Conservation (phyloP, 2,797 vertebrate species). For the Gymnothorax reevesii region DNA sequence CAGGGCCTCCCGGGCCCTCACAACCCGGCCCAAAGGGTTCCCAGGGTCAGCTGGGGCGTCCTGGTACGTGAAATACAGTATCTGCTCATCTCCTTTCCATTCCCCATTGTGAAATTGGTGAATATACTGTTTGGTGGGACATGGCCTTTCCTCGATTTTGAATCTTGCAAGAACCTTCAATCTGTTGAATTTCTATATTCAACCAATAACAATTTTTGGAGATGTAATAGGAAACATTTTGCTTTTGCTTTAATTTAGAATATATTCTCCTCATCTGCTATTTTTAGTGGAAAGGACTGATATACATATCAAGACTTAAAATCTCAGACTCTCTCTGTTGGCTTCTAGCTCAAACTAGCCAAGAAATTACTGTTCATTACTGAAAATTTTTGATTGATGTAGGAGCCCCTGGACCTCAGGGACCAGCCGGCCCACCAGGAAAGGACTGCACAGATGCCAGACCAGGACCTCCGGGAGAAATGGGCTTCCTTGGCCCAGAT, state of each 20-base stretch:
- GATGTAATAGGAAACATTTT: not conserved
- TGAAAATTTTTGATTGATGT: not conserved
- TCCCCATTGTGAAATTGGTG: not conserved
- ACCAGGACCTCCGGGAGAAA: slow-evolving; percentile 59
- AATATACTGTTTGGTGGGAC: not conserved
- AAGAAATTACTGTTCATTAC: not conserved
- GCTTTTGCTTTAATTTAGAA: not conserved
- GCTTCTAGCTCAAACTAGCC: not conserved
- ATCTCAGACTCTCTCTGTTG: not conserved
- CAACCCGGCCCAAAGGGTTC: slow-evolving; percentile 56
- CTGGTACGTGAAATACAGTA: slow-evolving; percentile 53
- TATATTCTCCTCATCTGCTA: not conserved
- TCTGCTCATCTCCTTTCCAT: not conserved
- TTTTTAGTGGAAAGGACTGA: not conserved
- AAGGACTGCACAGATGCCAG: slow-evolving; percentile 50
- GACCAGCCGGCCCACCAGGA: slow-evolving; percentile 49
- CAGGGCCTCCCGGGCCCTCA: slow-evolving; percentile 54
- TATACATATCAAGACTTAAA: not conserved
- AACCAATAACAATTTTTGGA: too few relatives aligned
- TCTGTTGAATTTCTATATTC: not conserved
- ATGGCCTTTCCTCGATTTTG: not conserved
- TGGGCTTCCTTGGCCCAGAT: slow-evolving; percentile 60
- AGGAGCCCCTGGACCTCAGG: not conserved
- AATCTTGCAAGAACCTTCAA: not conserved
- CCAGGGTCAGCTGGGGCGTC: slow-evolving; percentile 55